Conservation (phyloP, 2,113 vertebrate species). For the Seriola aureovittata region DNA sequence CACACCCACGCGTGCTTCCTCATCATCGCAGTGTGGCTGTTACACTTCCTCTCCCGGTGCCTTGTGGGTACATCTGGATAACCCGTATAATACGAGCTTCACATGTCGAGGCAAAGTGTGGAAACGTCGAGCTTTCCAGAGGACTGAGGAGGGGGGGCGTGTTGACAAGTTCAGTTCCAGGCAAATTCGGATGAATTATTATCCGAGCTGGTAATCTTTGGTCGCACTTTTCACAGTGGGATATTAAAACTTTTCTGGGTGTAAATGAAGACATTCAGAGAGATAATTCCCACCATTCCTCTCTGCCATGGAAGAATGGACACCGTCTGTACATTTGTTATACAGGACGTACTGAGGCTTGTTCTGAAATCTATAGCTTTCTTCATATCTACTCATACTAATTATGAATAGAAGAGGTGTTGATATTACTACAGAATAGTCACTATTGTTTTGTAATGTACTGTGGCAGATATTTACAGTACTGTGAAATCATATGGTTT, state of each 20-base stretch:
- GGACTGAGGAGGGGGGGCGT: conserved; percentile 10
- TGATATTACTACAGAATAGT: too few relatives aligned
- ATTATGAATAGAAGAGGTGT: too few relatives aligned
- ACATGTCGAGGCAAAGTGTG: conserved; percentile 47
- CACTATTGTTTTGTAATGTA: neutral
- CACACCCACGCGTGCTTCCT: conserved; percentile 58
- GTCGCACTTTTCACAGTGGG: conserved; percentile 51
- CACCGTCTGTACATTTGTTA: neutral
- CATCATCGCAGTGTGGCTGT: conserved; percentile 56
- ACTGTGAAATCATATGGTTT: conserved; percentile 15
- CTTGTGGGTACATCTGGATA: conserved; percentile 77
- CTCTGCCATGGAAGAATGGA: conserved; percentile 1
- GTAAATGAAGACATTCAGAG: conserved; percentile 55
- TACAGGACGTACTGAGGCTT: neutral
- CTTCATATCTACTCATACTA: neutral
- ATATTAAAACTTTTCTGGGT: conserved; percentile 32
- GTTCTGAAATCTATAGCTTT: neutral
- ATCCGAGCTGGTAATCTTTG: conserved; percentile 40
- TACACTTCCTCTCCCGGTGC: conserved; percentile 67
- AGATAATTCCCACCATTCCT: conserved; percentile 18
- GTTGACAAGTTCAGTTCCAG: conserved; percentile 71
- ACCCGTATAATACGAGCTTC: conserved; percentile 52
- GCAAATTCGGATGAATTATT: conserved; percentile 62
- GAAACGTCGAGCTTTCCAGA: conserved; percentile 61
- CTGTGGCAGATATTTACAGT: neutral